Percentiles rank a stretch among this genome's conserved stretches.
phyloP scores from a whole-genome alignment of 2,113 vertebrate genomes.

The Bubo blakistoni region DNA sequence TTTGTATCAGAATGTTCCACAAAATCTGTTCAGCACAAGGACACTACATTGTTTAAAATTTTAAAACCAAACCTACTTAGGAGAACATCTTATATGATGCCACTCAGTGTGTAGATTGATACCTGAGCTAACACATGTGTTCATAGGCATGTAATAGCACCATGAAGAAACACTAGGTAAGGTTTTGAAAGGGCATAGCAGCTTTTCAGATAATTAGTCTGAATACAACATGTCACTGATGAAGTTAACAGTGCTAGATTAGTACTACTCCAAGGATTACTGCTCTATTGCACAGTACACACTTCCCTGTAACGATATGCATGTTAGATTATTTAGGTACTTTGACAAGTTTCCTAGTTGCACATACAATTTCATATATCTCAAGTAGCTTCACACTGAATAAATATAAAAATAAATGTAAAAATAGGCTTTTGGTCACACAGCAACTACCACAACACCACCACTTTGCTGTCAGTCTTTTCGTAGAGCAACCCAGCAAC shows the following conservation, averaged over 20 bases:
- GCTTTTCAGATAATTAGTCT: not conserved
- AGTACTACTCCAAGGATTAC: not conserved
- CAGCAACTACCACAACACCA: not conserved
- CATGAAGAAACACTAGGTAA: not conserved
- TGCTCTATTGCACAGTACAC: not conserved
- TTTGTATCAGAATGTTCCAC: not conserved
- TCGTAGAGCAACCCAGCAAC: not conserved
- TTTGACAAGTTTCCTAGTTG: not conserved
- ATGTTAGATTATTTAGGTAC: not conserved
- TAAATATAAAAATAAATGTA: not conserved
- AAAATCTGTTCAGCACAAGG: not conserved
- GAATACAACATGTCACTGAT: not conserved
- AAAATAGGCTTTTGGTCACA: not conserved
- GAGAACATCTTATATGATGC: not conserved
- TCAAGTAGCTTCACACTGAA: not conserved
- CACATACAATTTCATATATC: not conserved
- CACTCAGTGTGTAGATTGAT: not conserved
- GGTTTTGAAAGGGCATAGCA: not conserved
- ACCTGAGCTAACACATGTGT: not conserved
- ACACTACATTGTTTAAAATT: not conserved
- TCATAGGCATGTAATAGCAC: not conserved
- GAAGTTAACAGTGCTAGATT: not conserved
- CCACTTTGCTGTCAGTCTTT: not conserved
- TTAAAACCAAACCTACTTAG: not conserved
- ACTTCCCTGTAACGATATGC: not conserved